Evolutionary conservation across 2,797 vertebrate genomes (phyloP).

Genomic region (Allobates femoralis): DNA sequence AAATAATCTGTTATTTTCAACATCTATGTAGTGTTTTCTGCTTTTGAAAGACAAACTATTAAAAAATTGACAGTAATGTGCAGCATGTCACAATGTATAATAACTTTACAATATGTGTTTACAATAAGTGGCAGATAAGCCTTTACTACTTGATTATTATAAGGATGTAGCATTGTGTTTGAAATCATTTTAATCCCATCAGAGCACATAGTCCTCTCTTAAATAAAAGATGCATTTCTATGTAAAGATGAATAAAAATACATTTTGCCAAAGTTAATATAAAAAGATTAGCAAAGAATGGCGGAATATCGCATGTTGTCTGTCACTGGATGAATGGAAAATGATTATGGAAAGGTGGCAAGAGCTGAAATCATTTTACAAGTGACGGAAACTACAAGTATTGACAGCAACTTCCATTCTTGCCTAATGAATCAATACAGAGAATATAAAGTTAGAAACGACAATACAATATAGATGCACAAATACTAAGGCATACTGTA

Average conservation of each 20-base stretch:
- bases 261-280: slow-evolving; percentile 58
- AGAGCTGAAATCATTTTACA: slow-evolving; percentile 59
- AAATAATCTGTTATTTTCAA: slow-evolving; percentile 44
- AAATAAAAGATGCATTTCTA: slow-evolving; percentile 63
- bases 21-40: slow-evolving; percentile 43
- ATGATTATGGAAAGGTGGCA: slow-evolving; percentile 59
- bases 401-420: slow-evolving; percentile 52
- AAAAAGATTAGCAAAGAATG: slow-evolving; percentile 61
- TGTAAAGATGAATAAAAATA: slow-evolving; percentile 61
- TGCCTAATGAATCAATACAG: slow-evolving; percentile 49
- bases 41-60: slow-evolving; percentile 52
- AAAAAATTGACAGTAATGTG: slow-evolving; percentile 55
- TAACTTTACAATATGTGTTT: slow-evolving; percentile 62
- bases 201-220: slow-evolving; percentile 53
- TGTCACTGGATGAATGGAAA: slow-evolving; percentile 58
- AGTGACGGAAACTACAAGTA: slow-evolving; percentile 51
- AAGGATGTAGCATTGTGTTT: slow-evolving; percentile 44
- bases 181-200: slow-evolving; percentile 59
- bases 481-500: not conserved
- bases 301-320: slow-evolving; percentile 54
- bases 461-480: not conserved
- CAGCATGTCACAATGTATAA: slow-evolving; percentile 51
- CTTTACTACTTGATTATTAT: slow-evolving; percentile 56
- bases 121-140: slow-evolving; percentile 58
- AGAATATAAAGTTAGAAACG: slow-evolving; percentile 33